A percentile compares a stretch with the other conserved stretches of the same genome.
Conservation (phyloP, 2,113 vertebrate species). For the Atrichornis clamosus region DNA sequence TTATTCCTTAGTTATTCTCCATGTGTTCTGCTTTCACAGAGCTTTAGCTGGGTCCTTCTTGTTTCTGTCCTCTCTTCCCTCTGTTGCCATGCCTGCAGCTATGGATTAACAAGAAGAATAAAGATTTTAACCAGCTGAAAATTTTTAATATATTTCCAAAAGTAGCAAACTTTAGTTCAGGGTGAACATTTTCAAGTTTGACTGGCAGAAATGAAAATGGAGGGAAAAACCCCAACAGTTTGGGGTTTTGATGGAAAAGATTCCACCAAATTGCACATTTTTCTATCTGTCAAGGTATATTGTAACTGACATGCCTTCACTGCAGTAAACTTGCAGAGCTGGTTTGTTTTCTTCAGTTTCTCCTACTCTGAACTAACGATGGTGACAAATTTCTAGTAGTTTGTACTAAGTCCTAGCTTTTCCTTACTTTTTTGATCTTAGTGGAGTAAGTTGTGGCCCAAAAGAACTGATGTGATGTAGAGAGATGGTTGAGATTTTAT, state of each 20-base stretch:
- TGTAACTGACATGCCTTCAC: neutral
- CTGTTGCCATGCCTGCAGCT: neutral
- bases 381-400: neutral
- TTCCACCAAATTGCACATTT: neutral
- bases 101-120: neutral
- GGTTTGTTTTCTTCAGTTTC: neutral
- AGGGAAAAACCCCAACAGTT: neutral
- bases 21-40: neutral
- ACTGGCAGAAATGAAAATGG: neutral
- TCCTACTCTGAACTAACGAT: neutral
- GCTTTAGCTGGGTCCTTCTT: neutral
- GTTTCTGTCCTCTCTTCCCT: neutral
- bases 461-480: neutral
- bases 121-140: neutral
- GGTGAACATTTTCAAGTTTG: neutral
- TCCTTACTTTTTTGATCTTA: neutral
- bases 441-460: neutral
- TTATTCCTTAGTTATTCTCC: neutral
- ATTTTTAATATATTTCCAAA: neutral
- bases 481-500: neutral
- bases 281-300: neutral
- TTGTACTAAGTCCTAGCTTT: neutral
- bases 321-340: neutral
- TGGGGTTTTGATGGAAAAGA: neutral
- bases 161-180: neutral